These are phyloP conservation scores for Polypterus bichir DNA, from an alignment of 2,113 vertebrate genomes.

Conservation along the genomic window DNA sequence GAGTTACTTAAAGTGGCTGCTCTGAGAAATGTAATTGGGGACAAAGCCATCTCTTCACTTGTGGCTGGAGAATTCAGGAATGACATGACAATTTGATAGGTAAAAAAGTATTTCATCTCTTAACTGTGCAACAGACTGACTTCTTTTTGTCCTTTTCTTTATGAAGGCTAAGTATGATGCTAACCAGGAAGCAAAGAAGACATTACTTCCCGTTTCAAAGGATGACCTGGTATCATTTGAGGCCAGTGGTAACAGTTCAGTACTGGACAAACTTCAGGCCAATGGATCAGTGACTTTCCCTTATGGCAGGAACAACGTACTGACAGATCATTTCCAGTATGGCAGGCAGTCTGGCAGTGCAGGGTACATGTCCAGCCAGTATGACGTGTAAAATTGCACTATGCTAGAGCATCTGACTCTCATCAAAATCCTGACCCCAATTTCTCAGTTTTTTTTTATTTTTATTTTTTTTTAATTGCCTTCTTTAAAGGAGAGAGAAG, in stretches of 20 bases:
- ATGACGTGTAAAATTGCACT: constrained; percentile 60
- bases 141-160: constrained; percentile 4
- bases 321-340: constrained; percentile 83
- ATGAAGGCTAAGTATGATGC: constrained; percentile 73
- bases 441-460: too few species aligned
- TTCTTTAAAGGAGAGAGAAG: too few species aligned
- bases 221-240: constrained; percentile 62
- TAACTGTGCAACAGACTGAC: not conserved
- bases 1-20: too few species aligned
- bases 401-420: too few species aligned
- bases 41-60: too few species aligned
- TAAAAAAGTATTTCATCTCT: too few species aligned
- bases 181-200: constrained; percentile 71
- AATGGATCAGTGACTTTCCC: constrained; percentile 62
- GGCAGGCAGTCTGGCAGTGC: constrained; percentile 59
- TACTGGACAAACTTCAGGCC: constrained; percentile 53
- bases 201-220: constrained; percentile 62
- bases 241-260: constrained; percentile 26
- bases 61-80: too few species aligned
- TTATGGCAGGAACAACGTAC: constrained; percentile 51
- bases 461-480: too few species aligned
- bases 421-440: too few species aligned
- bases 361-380: constrained; percentile 56
- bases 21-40: too few species aligned
- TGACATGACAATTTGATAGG: too few species aligned